A percentile compares a stretch with the other conserved stretches of the same genome.
Conservation (phyloP, 2,888 invertebrate genomes). For the Caradrina clavipalpis region DNA sequence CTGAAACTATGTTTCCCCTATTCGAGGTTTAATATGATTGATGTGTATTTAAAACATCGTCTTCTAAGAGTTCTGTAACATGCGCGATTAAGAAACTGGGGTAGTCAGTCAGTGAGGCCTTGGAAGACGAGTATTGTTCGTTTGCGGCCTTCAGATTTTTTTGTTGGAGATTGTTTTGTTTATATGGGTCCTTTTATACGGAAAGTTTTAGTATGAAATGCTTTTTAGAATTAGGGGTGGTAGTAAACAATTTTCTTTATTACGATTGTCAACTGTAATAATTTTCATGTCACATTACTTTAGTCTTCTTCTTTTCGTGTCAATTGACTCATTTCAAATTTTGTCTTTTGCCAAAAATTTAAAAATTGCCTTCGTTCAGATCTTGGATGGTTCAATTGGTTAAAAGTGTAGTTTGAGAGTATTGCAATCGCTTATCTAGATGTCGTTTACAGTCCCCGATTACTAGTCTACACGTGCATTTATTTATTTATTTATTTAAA, state of each 20-base stretch:
- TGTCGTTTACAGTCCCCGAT: not conserved
- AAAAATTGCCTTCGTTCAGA: too few relatives aligned
- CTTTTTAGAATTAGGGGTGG: not conserved
- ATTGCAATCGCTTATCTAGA: not conserved
- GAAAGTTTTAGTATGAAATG: slow-evolving; percentile 2
- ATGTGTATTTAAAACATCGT: slow-evolving; percentile 51
- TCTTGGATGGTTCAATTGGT: too few relatives aligned
- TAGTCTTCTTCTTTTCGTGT: too few relatives aligned
- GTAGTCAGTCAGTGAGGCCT: slow-evolving; percentile 36
- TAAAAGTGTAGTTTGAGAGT: not conserved
- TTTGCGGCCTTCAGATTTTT: slow-evolving; percentile 23
- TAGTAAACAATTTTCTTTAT: too few relatives aligned
- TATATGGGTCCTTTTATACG: slow-evolving; percentile 25
- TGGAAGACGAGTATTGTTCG: slow-evolving; percentile 23
- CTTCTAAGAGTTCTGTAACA: slow-evolving; percentile 33
- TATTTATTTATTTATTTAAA: too few relatives aligned
- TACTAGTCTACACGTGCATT: not conserved
- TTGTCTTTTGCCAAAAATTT: too few relatives aligned
- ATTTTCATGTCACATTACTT: too few relatives aligned
- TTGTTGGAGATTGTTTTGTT: slow-evolving; percentile 20
- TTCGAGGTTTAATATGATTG: slow-evolving; percentile 41
- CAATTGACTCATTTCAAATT: too few relatives aligned
- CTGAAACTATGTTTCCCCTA: slow-evolving; percentile 31
- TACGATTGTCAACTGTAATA: not conserved
- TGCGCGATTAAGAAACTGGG: slow-evolving; percentile 29